phyloP scores from a whole-genome alignment of 1,140 invertebrate species.

The Linepithema humile region DNA sequence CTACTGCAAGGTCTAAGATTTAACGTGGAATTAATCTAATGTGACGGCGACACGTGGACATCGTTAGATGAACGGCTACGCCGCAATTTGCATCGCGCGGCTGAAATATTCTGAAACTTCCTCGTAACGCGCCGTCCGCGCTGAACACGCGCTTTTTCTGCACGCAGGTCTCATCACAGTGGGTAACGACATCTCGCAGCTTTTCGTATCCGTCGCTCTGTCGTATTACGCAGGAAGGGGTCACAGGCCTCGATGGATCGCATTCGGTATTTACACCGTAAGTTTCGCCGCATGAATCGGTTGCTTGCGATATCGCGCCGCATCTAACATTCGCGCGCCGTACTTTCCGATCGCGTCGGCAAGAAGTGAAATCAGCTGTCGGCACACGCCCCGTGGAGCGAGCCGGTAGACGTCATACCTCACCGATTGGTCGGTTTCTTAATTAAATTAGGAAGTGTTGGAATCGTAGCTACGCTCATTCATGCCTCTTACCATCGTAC shows the following conservation, averaged over 20 bases:
- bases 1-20: background rate
- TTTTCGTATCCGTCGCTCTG: conserved; percentile 86
- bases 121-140: too few species aligned
- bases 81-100: conserved; percentile 30
- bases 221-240: conserved; percentile 89
- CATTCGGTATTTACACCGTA: conserved; percentile 88
- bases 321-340: conserved; percentile 23
- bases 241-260: conserved; percentile 90
- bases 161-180: conserved; percentile 88
- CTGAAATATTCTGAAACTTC: too few species aligned
- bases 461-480: conserved; percentile 80
- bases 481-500: conserved; percentile 76
- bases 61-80: background rate
- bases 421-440: conserved; percentile 76
- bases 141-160: conserved; percentile 16
- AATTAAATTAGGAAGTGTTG: conserved; percentile 81
- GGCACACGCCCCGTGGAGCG: conserved; percentile 64
- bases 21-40: background rate
- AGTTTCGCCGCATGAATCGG: conserved; percentile 58
- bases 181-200: conserved; percentile 88
- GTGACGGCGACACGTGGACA: background rate
- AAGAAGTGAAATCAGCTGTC: conserved; percentile 63
- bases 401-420: conserved; percentile 65
- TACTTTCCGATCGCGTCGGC: conserved; percentile 23
- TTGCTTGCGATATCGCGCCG: background rate